phyloP scores from a whole-genome alignment of 2,797 vertebrate species.

The Siniperca obscura region DNA sequence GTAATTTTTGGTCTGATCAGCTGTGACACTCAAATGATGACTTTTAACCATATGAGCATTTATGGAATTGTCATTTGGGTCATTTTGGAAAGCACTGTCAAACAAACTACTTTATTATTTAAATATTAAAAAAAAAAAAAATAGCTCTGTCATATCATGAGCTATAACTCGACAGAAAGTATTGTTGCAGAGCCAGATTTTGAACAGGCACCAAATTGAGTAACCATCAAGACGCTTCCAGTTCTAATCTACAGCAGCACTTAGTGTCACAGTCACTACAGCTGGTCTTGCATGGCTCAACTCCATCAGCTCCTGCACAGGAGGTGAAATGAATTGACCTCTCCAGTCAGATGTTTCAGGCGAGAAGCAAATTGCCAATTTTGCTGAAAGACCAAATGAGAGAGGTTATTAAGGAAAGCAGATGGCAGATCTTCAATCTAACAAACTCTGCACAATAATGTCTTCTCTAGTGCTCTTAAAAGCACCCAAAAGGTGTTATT shows the following conservation, averaged over 20 bases:
- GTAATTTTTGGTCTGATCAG: no score
- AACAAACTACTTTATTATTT: background rate
- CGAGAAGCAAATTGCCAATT: conserved; percentile 54
- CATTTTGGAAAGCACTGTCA: background rate
- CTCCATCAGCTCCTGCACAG: conserved; percentile 20
- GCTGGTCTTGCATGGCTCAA: background rate
- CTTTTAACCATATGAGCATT: background rate
- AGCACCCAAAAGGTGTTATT: background rate
- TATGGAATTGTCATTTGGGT: background rate
- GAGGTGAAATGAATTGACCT: conserved; percentile 51
- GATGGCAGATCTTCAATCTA: conserved; percentile 29
- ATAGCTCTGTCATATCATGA: background rate
- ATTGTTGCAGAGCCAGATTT: background rate
- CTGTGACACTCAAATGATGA: no score
- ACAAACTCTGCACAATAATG: conserved; percentile 3
- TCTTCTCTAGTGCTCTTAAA: background rate
- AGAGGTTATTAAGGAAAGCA: conserved; percentile 32
- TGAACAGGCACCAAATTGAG: background rate
- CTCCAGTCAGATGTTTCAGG: conserved; percentile 21
- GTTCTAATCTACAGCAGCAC: background rate
- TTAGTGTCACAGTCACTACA: background rate
- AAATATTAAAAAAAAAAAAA: background rate
- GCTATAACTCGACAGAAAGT: background rate
- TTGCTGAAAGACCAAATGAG: conserved; percentile 41
- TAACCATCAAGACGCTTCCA: background rate